Evolutionary conservation across 2,113 vertebrate species (phyloP).

Genomic region (Machaerirhynchus nigripectus): DNA sequence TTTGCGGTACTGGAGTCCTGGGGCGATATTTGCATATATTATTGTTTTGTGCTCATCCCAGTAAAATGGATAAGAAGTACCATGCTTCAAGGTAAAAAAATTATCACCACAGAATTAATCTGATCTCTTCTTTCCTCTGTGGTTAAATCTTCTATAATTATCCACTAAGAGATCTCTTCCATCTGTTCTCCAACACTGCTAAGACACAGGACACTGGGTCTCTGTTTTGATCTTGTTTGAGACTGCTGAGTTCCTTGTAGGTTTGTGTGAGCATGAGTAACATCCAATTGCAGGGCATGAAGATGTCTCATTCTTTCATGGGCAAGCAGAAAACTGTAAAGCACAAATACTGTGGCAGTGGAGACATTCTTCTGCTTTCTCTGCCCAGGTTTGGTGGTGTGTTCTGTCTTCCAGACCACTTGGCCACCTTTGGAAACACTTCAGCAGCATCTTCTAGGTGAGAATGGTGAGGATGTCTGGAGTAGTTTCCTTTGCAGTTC

Average conservation of each 20-base stretch:
- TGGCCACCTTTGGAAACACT: not conserved
- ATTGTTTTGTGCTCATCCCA: not conserved
- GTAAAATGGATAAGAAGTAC: not conserved
- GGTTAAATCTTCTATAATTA: conserved; percentile 3
- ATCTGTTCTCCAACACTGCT: not conserved
- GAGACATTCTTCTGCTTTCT: not conserved
- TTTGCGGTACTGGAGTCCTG: not conserved
- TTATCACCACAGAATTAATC: not conserved
- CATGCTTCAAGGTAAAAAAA: not conserved
- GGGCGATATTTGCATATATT: not conserved
- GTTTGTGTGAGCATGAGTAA: not conserved
- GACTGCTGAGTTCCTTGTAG: not conserved
- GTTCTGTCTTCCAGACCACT: not conserved
- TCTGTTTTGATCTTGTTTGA: not conserved
- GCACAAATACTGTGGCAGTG: not conserved
- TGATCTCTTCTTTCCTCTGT: not conserved
- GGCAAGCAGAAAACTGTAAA: not conserved
- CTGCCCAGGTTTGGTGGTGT: not conserved
- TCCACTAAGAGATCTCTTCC: not conserved
- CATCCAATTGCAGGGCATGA: not conserved
- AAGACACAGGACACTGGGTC: not conserved
- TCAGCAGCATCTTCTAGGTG: not conserved
- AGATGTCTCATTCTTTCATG: not conserved
- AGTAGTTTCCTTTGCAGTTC: not conserved
- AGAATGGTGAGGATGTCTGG: not conserved